These are phyloP conservation scores for Lethenteron camtschaticum DNA, from an alignment of 2,113 vertebrate genomes.

Conservation along the genomic window DNA sequence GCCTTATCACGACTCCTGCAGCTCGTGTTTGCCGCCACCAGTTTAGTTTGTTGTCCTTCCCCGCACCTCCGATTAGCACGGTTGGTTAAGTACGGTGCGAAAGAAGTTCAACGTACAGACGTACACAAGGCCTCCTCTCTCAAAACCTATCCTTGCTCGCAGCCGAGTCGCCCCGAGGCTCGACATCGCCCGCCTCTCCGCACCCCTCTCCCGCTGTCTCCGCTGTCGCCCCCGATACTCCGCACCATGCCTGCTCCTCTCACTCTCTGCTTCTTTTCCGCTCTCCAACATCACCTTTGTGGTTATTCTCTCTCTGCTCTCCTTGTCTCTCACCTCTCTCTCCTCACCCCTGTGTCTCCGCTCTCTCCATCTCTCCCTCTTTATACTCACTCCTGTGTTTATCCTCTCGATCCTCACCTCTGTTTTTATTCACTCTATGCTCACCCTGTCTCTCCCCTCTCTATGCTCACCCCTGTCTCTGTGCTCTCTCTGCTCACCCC, in stretches of 20 bases:
- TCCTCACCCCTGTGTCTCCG: conserved; percentile 22
- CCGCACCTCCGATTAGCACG: too few species aligned
- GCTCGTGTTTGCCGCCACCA: too few species aligned
- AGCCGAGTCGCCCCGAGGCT: too few species aligned
- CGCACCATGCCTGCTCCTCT: background rate
- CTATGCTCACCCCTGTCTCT: conserved; percentile 17
- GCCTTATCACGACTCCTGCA: too few species aligned
- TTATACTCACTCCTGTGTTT: conserved; percentile 12
- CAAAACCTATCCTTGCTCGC: too few species aligned
- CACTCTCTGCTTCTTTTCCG: background rate
- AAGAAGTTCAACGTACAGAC: too few species aligned
- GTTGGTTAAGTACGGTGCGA: too few species aligned
- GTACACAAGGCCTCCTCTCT: too few species aligned
- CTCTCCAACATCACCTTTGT: background rate
- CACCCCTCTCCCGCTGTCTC: background rate
- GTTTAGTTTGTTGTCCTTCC: too few species aligned
- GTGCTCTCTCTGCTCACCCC: too few species aligned
- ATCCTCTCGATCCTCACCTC: conserved; percentile 14
- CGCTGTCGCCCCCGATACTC: background rate
- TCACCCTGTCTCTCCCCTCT: conserved; percentile 23
- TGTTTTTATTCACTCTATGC: conserved; percentile 4
- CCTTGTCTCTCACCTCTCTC: conserved; percentile 7
- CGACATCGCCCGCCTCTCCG: too few species aligned
- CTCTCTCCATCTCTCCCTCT: conserved; percentile 20
- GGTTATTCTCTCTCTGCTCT: background rate